Percentiles rank a stretch among this genome's conserved stretches.
Conservation (phyloP, 1,140 invertebrate species). For the Polypedilum vanderplanki region DNA sequence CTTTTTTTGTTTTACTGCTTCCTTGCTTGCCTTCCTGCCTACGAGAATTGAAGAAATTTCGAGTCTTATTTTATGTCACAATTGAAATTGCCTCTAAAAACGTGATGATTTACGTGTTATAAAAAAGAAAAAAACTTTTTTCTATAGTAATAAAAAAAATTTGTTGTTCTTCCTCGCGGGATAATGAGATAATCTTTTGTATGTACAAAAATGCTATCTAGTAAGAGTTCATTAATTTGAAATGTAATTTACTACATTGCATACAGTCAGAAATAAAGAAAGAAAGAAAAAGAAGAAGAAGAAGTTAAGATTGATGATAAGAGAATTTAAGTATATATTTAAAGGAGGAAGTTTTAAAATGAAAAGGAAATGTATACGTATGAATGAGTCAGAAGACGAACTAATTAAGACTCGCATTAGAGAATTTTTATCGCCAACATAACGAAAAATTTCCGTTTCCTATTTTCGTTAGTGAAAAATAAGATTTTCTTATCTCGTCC, state of each 20-base stretch:
- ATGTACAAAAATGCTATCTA: background rate
- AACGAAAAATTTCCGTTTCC: background rate
- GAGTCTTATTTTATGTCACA: background rate
- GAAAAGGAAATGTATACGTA: constrained; percentile 9
- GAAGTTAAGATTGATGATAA: constrained; percentile 27
- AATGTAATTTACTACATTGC: background rate
- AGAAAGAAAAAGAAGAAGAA: background rate
- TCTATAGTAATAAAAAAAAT: background rate
- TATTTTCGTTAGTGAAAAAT: background rate
- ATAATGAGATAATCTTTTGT: constrained; percentile 8
- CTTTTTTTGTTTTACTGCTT: background rate
- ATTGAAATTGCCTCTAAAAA: constrained; percentile 5
- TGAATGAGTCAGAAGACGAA: background rate
- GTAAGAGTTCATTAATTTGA: constrained; percentile 5
- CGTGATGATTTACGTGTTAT: background rate
- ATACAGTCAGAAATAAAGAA: background rate
- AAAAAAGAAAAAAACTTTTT: background rate
- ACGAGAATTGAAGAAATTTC: background rate
- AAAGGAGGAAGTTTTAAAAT: background rate
- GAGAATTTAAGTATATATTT: background rate
- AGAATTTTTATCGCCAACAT: background rate
- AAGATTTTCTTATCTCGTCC: no score
- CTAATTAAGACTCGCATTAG: constrained; percentile 15
- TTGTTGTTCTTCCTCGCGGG: background rate
- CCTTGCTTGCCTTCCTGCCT: background rate